Conservation (phyloP, 2,113 vertebrate genomes). For the Tor tambroides region DNA sequence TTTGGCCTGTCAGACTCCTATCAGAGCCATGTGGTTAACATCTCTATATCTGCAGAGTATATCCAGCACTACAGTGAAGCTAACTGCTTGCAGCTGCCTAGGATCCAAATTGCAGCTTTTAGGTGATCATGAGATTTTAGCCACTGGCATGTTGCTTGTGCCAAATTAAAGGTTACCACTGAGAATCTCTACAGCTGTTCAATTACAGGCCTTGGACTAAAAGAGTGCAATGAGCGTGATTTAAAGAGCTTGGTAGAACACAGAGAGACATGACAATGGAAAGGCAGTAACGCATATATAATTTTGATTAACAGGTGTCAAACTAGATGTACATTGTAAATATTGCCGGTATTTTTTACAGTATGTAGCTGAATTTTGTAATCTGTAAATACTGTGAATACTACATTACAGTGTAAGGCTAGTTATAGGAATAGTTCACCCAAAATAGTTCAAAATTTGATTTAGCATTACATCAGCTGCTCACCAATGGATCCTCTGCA, state of each 20-base stretch:
- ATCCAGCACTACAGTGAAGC: constrained; percentile 65
- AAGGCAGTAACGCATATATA: neutral
- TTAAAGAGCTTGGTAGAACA: constrained; percentile 21
- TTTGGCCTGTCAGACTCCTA: constrained; percentile 53
- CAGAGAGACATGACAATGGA: neutral
- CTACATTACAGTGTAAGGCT: too few species aligned
- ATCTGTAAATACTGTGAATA: too few species aligned
- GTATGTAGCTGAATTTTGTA: neutral
- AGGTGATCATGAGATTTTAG: constrained; percentile 62
- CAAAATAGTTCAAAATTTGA: too few species aligned
- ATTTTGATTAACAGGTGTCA: constrained; percentile 2
- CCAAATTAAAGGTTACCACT: constrained; percentile 75
- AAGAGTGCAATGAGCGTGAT: neutral
- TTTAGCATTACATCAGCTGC: too few species aligned
- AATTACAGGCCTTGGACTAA: constrained; percentile 41
- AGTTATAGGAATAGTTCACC: too few species aligned
- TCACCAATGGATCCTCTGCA: too few species aligned
- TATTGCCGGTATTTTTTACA: neutral
- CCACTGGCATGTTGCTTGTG: constrained; percentile 73
- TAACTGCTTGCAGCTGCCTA: constrained; percentile 77
- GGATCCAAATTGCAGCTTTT: constrained; percentile 73
- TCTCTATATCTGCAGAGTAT: constrained; percentile 56
- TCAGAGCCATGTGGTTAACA: constrained; percentile 50
- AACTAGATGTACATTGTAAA: neutral
- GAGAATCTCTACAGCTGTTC: constrained; percentile 50